These are phyloP conservation scores for Gavialis gangeticus DNA, from an alignment of 2,113 vertebrate genomes.

Conservation along the genomic window DNA sequence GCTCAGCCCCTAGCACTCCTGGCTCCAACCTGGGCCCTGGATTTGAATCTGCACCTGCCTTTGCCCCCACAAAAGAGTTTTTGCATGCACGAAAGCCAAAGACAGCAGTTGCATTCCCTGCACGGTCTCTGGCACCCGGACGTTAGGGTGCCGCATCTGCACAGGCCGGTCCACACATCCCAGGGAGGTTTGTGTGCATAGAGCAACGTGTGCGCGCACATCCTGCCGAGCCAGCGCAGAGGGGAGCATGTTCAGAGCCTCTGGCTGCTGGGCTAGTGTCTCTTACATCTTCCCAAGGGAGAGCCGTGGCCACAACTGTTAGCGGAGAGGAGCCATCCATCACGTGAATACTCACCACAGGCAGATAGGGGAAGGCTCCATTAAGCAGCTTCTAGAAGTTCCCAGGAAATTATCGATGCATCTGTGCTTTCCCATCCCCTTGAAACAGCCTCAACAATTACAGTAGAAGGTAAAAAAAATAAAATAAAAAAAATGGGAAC, in stretches of 20 bases:
- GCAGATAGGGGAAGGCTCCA: background rate
- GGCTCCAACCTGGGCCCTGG: background rate
- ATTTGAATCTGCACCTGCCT: too few species aligned
- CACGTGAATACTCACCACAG: background rate
- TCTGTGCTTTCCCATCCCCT: background rate
- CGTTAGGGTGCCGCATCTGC: background rate
- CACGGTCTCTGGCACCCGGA: background rate
- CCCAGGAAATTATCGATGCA: background rate
- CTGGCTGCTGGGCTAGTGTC: background rate
- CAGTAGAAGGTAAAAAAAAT: background rate
- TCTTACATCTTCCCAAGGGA: background rate
- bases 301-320: background rate
- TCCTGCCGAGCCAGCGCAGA: background rate
- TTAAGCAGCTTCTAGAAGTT: fast-evolving
- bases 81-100: background rate
- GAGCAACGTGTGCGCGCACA: background rate
- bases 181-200: background rate
- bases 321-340: background rate
- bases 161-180: background rate
- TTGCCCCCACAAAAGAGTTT: background rate
- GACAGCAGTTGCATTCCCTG: background rate
- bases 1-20: background rate
- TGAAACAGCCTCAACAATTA: background rate
- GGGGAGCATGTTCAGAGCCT: background rate
- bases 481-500: background rate